Evolutionary conservation across 1,140 invertebrate species (phyloP), one percentile per base, ranked within the genome.

Genomic region (Paramacrobiotus metropolitanus): DNA sequence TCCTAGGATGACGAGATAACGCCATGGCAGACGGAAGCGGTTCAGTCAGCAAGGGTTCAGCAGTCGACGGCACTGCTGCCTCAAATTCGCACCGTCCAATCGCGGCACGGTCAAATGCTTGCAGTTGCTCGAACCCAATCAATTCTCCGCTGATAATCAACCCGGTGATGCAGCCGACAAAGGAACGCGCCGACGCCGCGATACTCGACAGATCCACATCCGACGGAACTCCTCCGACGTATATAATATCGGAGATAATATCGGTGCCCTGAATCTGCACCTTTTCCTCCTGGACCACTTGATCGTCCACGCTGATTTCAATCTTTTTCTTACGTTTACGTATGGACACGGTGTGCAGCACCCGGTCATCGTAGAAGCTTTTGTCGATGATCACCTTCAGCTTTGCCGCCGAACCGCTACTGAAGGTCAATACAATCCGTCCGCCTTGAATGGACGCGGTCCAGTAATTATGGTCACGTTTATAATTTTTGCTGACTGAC

Each of bases 391-490:
- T 15, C 34, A 40, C 9, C 34, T 15, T 40, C 9, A 40, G 34
- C 9, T n/a, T 40, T 40, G 81, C 79, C 1, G 80, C 80, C 65
- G 78, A 79, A 0, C 83, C 84, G 0, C 78, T 80, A 67, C 83
- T 81, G 29, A 84, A 74, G n/a, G 79, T 74, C 0, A 81, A 75
- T 66, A 82, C 77, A 2, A 85, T 65, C 66, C 78, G 76, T 1
- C 83, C 83, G 66, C 79, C 74, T 1, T 79, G 68, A 59, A 86
- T 65, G 44, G 79, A 77, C 1, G 82, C 72, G 1, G 82, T 84
- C 67, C 83, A 84, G 68, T 80, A 84, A 67, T 79, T 80, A 73
- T 79, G 63, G 55, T 71, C 48, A 24, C 24, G 44, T 28, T 29
- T 63, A 30, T 31, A 61, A 44, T 61, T 40, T 61, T 28, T 24